Evolutionary conservation across 2,888 invertebrate genomes (phyloP).

Genomic region (Junonia oenone): DNA sequence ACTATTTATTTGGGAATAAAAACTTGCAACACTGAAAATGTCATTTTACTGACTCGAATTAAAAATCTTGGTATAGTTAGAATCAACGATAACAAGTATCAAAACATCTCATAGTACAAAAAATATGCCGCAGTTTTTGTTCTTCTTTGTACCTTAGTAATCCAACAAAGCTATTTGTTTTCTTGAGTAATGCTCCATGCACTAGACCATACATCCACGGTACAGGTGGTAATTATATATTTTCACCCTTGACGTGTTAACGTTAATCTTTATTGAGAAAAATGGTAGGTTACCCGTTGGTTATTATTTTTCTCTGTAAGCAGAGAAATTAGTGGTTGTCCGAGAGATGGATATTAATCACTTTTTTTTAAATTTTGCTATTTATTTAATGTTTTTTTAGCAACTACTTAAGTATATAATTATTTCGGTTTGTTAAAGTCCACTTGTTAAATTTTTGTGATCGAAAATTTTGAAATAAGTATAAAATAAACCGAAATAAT

Average conservation of each 20-base stretch:
- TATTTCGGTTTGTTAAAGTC: too few relatives aligned
- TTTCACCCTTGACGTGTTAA: constrained; percentile 31
- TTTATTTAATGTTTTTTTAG: background rate
- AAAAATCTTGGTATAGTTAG: too few relatives aligned
- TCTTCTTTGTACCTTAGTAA: background rate
- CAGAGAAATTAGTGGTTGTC: background rate
- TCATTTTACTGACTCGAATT: too few relatives aligned
- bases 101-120: background rate
- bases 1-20: too few relatives aligned
- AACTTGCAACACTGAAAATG: too few relatives aligned
- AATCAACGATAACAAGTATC: too few relatives aligned
- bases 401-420: background rate
- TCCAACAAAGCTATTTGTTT: constrained; percentile 13
- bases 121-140: background rate
- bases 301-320: constrained; percentile 9
- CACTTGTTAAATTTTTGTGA: too few relatives aligned
- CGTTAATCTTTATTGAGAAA: constrained; percentile 33
- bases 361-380: background rate
- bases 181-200: constrained; percentile 18
- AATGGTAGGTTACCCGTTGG: constrained; percentile 17
- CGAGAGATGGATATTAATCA: background rate
- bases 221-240: constrained; percentile 29
- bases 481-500: too few relatives aligned
- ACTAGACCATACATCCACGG: constrained; percentile 26
- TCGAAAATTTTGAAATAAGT: too few relatives aligned